phyloP scores from a whole-genome alignment of 2,113 vertebrate species.

The Pluvialis apricaria region DNA sequence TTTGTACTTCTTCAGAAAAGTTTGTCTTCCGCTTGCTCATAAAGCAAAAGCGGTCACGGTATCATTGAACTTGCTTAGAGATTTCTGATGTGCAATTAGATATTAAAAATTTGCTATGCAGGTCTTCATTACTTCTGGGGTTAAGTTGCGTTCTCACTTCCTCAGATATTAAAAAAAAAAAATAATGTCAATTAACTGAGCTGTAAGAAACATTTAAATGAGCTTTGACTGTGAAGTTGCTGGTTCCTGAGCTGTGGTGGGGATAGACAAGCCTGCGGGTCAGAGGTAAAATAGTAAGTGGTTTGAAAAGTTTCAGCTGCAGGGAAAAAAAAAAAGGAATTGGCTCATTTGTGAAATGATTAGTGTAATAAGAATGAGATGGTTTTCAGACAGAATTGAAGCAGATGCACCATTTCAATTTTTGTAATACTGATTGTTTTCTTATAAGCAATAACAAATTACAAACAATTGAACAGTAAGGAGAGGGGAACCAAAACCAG shows the following conservation, averaged over 20 bases:
- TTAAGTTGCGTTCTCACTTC: not conserved
- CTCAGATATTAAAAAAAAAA: not conserved
- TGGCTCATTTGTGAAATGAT: not conserved
- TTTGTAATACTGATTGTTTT: not conserved
- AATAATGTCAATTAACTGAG: not conserved
- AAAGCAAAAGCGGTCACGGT: too few relatives aligned
- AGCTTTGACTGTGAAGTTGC: not conserved
- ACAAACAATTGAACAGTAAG: not conserved
- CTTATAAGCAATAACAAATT: not conserved
- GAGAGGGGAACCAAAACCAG: not conserved
- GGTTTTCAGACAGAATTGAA: not conserved
- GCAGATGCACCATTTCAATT: not conserved
- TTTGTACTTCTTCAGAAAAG: not conserved
- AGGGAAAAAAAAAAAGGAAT: not conserved
- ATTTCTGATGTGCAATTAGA: not conserved
- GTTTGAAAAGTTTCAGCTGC: not conserved
- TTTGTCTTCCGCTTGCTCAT: not conserved
- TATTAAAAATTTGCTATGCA: not conserved
- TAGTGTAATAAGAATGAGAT: not conserved
- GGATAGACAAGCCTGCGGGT: not conserved
- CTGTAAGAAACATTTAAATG: not conserved
- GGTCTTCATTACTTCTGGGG: not conserved
- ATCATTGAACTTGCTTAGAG: not conserved
- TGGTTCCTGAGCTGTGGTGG: not conserved
- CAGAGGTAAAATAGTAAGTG: not conserved